A percentile compares a stretch with the other conserved stretches of the same genome.
Conservation (phyloP, 2,888 invertebrate genomes). For the Caenorhabditis virilis region DNA sequence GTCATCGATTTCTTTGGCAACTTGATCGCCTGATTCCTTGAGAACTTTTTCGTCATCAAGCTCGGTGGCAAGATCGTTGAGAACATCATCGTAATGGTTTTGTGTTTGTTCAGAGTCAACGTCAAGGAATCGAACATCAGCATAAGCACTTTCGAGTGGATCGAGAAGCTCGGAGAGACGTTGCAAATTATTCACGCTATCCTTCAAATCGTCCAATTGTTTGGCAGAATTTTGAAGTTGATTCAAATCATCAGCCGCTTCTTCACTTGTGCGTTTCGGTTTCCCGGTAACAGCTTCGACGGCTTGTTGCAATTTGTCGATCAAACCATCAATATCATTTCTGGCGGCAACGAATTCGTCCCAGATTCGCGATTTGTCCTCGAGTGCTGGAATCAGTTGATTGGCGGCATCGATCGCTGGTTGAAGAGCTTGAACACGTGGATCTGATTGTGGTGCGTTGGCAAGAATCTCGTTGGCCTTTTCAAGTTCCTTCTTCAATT, state of each 20-base stretch:
- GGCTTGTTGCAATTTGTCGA: slow-evolving; percentile 8
- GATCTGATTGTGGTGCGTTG: slow-evolving; percentile 7
- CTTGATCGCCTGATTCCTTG: slow-evolving; percentile 32
- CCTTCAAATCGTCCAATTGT: slow-evolving; percentile 17
- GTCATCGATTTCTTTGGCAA: slow-evolving; percentile 29
- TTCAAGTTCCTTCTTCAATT: slow-evolving; percentile 19
- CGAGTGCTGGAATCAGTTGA: slow-evolving; percentile 7
- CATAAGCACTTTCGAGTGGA: slow-evolving; percentile 52
- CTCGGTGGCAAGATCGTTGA: slow-evolving; percentile 32
- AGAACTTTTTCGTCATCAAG: slow-evolving; percentile 37
- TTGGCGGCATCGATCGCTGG: slow-evolving; percentile 6
- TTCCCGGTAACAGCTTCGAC: slow-evolving; percentile 7
- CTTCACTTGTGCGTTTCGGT: slow-evolving; percentile 8
- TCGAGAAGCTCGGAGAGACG: slow-evolving; percentile 44
- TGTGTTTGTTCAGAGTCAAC: slow-evolving; percentile 51
- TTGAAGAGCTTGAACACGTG: slow-evolving; percentile 2
- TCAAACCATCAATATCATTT: slow-evolving; percentile 9
- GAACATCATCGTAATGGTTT: slow-evolving; percentile 44
- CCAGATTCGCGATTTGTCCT: slow-evolving; percentile 7
- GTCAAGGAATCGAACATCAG: slow-evolving; percentile 56
- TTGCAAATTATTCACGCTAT: slow-evolving; percentile 33
- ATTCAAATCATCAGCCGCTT: slow-evolving; percentile 22
- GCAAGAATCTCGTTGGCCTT: slow-evolving; percentile 16
- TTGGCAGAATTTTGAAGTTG: slow-evolving; percentile 9
- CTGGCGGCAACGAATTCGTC: slow-evolving; percentile 10